phyloP scores from a whole-genome alignment of 1,140 invertebrate genomes.

The Hylaeus volcanicus region DNA sequence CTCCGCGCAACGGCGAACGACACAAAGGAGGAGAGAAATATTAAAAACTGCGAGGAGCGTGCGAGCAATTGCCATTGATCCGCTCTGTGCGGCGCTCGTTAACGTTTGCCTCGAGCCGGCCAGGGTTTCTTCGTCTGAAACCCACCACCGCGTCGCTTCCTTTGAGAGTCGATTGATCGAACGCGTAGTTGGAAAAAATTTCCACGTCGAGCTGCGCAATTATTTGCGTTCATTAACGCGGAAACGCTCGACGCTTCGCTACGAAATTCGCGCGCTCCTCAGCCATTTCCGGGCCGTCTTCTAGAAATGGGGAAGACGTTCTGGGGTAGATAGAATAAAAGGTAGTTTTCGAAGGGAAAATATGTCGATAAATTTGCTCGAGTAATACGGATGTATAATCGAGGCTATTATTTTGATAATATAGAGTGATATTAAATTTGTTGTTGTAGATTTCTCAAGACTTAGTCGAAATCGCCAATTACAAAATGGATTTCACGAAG shows the following conservation, averaged over 20 bases:
- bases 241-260: neutral
- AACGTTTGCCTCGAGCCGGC: neutral
- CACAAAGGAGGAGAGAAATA: neutral
- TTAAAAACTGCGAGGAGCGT: constrained; percentile 2
- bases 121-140: neutral
- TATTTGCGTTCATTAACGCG: constrained; percentile 31
- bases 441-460: too few species aligned
- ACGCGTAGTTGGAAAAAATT: neutral
- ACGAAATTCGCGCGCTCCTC: neutral
- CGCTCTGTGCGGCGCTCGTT: neutral
- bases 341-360: constrained; percentile 13
- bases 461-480: too few species aligned
- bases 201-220: neutral
- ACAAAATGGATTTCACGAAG: too few species aligned
- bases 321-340: constrained; percentile 14
- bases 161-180: neutral
- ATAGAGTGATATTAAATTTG: too few species aligned
- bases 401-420: too few species aligned
- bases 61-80: neutral
- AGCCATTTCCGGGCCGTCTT: too few species aligned
- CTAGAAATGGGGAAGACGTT: neutral
- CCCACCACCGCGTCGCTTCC: too few species aligned
- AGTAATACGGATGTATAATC: too few species aligned
- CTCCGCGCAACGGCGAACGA: neutral
- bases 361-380: too few species aligned